phyloP scores from a whole-genome alignment of 1,140 invertebrate genomes.

The Helicoverpa armigera region DNA sequence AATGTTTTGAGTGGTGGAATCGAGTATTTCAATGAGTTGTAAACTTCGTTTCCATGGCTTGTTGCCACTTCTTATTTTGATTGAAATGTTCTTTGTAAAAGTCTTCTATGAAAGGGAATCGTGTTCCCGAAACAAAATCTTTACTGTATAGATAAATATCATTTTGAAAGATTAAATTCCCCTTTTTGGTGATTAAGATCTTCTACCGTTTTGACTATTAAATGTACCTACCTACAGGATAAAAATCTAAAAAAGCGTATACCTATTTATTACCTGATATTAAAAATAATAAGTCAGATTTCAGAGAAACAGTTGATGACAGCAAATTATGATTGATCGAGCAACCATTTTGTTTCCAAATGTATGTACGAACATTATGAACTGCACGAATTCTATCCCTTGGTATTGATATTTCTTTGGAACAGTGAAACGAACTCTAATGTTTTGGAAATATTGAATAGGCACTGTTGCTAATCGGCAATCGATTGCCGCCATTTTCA shows the following conservation, averaged over 20 bases:
- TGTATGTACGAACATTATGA: not conserved
- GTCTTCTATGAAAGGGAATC: no score
- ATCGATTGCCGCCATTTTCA: not conserved
- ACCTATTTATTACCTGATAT: no score
- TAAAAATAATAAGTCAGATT: no score
- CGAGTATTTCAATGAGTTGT: constrained; percentile 32
- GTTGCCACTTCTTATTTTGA: not conserved
- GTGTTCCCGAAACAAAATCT: no score
- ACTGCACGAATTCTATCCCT: not conserved
- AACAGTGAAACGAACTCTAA: not conserved
- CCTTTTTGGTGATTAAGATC: no score
- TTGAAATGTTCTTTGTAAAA: not conserved
- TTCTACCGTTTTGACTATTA: no score
- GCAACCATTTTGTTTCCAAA: not conserved
- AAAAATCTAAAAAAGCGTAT: no score
- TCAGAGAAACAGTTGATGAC: no score
- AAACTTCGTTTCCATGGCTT: constrained; percentile 20
- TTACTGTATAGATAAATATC: no score
- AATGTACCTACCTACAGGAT: no score
- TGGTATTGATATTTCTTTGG: constrained; percentile 15
- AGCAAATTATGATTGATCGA: not conserved
- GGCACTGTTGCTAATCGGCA: not conserved
- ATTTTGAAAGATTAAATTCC: no score
- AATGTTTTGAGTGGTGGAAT: constrained; percentile 29
- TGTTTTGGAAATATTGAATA: constrained; percentile 7